These are phyloP conservation scores for Zosterops lateralis DNA, from an alignment of 2,113 vertebrate genomes.

Conservation along the genomic window DNA sequence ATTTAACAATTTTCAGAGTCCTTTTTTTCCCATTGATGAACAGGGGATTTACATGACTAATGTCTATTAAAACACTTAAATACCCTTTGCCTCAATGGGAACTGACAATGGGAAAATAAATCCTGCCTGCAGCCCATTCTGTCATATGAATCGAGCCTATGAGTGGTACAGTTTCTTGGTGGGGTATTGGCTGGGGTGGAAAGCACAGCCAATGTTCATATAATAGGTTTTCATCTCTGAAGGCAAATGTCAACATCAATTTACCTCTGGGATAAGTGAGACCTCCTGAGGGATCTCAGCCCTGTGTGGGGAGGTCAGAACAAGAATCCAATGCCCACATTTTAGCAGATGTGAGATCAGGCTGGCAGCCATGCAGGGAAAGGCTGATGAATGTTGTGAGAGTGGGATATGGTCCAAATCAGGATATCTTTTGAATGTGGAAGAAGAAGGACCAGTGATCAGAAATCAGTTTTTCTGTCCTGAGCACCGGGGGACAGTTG, in stretches of 20 bases:
- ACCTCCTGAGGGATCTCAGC: conserved; percentile 1
- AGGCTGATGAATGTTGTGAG: not conserved
- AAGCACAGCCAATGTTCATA: not conserved
- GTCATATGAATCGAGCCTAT: not conserved
- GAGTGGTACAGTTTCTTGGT: not conserved
- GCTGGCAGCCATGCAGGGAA: not conserved
- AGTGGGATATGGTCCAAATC: not conserved
- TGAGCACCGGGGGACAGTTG: not conserved
- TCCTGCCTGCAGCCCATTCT: conserved; percentile 25
- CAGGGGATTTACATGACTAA: conserved; percentile 30
- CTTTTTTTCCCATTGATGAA: conserved; percentile 14
- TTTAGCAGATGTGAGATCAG: not conserved
- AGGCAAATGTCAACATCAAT: conserved; percentile 47
- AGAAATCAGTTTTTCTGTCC: not conserved
- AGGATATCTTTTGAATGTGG: not conserved
- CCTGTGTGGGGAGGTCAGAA: not conserved
- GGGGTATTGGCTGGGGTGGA: not conserved
- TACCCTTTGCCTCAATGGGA: conserved; percentile 22
- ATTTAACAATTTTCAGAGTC: conserved; percentile 25
- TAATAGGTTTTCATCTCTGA: conserved; percentile 34
- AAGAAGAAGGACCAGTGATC: not conserved
- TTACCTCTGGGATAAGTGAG: conserved; percentile 27
- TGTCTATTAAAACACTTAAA: conserved; percentile 44
- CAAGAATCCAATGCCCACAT: not conserved
- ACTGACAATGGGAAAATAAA: conserved; percentile 14